Base-by-base conservation (phyloP, 2,797 vertebrate genomes). In the Pipistrellus nathusii region DNA sequence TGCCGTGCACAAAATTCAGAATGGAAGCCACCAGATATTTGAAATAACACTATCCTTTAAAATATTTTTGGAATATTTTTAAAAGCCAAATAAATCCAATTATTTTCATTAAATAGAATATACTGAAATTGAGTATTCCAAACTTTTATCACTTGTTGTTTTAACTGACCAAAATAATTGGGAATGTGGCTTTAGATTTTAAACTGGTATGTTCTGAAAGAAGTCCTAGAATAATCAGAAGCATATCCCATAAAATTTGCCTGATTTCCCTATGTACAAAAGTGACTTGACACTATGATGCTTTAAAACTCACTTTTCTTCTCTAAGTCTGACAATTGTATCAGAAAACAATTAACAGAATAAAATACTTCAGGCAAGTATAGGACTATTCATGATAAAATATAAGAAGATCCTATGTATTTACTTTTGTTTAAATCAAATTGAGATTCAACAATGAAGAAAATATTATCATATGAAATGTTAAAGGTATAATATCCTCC, bases 1-100 rank as follows among this genome's bases (percentile, higher is more conserved):
- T 96, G 94, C 91, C 93, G 15, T 91, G 97, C 94, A 91, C 46
- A 96, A 93, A 97, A 69, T 32, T 97, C 51, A 96, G 92, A 97
- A 96, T 35, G 91, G 64, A 96, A 94, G 82, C 76, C 38, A 91
- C 23, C 23, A 84, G 82, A 85, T 38, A 87, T 53, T 4, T 85
- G 38, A 93, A 94, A 94, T 94, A 93, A 95, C 48, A 93, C 13
- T 51, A 90, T 81, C n/a, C 41, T 95, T 91, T 90, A 27, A 90
- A 86, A 71, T 81, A 66, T 78, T 93, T 95, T 91, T 90, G 23
- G 88, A 86, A 71, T 81, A 66, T 82, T 93, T 87, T 91, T 55
- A 89, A 94, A 95, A 93, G 69, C 10, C 21, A 87, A 92, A 84
- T 64, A 41, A 82, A 81, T 72, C 25, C 41, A 78, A 8, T 89